Evolutionary conservation across 2,797 vertebrate genomes (phyloP).

Genomic region (Peromyscus eremicus): DNA sequence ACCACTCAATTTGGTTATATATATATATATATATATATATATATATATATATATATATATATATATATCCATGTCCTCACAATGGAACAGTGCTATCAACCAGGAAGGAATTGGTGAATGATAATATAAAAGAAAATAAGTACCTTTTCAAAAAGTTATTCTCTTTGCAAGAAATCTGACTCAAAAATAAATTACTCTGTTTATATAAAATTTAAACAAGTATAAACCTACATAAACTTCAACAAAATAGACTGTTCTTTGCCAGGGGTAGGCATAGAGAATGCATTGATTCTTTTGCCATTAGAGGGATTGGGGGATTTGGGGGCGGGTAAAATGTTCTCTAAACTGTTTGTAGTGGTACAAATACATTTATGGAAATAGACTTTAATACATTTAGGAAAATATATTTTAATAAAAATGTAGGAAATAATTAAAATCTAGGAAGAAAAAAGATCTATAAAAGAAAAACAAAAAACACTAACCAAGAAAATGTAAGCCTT

Average conservation of each 20-base stretch:
- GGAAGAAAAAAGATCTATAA: neutral
- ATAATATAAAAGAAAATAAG: neutral
- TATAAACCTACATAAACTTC: neutral
- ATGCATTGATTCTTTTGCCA: neutral
- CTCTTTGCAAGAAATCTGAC: neutral
- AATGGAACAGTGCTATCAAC: neutral
- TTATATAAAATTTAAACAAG: neutral
- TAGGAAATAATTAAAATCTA: neutral
- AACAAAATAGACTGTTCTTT: neutral
- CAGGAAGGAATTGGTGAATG: neutral
- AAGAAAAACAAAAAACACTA: neutral
- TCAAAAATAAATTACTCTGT: neutral
- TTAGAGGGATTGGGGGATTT: neutral
- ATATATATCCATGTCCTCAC: neutral
- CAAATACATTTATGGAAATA: neutral
- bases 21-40: no score
- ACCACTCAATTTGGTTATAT: neutral
- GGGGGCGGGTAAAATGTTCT: neutral
- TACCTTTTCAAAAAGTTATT: neutral
- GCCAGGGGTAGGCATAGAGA: accelerated
- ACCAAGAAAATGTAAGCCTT: neutral
- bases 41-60: no score
- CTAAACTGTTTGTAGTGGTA: neutral
- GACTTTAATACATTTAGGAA: neutral
- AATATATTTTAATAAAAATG: slow-evolving; percentile 1